Percentiles rank a stretch among this genome's conserved stretches.
phyloP scores from a whole-genome alignment of 2,113 vertebrate species.

The Guaruba guarouba region DNA sequence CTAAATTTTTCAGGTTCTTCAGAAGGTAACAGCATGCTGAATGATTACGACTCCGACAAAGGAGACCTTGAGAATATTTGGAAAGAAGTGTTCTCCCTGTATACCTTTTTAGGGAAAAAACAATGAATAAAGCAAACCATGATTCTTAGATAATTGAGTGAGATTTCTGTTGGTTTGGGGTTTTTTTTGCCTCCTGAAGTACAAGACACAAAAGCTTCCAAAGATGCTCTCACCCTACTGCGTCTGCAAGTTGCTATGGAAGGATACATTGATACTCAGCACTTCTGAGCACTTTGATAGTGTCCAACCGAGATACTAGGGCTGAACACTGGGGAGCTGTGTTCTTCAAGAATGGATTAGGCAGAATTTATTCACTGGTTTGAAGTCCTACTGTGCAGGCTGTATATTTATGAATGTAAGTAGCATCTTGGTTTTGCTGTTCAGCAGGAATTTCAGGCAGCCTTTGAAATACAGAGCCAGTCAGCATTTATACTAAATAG shows the following conservation, averaged over 20 bases:
- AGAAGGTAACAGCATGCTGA: neutral
- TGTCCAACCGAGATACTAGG: neutral
- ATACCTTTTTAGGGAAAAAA: neutral
- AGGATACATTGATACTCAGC: neutral
- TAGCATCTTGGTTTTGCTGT: conserved; percentile 37
- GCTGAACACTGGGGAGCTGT: neutral
- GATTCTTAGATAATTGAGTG: neutral
- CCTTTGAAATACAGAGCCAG: conserved; percentile 39
- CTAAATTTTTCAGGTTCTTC: neutral
- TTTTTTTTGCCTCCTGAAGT: neutral
- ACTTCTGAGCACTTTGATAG: neutral
- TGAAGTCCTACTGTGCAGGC: conserved; percentile 33
- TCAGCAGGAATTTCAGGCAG: conserved; percentile 52
- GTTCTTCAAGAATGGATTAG: conserved; percentile 3
- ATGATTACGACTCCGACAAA: neutral
- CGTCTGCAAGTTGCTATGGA: conserved; percentile 1
- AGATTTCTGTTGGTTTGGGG: neutral
- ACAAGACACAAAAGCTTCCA: neutral
- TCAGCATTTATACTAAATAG: conserved; percentile 46
- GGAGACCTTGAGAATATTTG: neutral
- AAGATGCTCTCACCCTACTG: neutral
- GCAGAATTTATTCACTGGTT: conserved; percentile 48
- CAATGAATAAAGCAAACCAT: neutral
- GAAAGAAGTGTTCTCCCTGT: neutral
- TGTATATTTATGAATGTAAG: conserved; percentile 52